Percentiles rank a stretch among this genome's conserved stretches.
Evolutionary conservation across 2,888 invertebrate species (phyloP).

Genomic region (Xanthostigma xanthostigma): DNA sequence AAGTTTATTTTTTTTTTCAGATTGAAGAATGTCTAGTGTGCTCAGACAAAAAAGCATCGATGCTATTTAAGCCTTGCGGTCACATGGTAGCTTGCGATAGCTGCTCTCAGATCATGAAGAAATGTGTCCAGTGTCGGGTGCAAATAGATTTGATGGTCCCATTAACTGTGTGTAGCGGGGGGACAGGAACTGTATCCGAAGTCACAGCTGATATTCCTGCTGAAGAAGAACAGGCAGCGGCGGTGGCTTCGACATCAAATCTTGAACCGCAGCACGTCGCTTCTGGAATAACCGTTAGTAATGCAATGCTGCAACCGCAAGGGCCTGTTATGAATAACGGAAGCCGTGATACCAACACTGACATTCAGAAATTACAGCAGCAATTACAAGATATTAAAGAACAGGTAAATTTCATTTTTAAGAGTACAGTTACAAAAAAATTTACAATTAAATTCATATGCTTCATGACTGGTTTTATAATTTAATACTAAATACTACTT

Average conservation of each 20-base stretch:
- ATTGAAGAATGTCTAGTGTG: conserved; percentile 95
- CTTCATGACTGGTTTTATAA: too few species aligned
- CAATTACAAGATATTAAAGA: conserved; percentile 96
- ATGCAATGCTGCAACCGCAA: conserved; percentile 18
- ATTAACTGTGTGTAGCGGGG: conserved; percentile 27
- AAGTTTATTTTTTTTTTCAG: conserved; percentile 27
- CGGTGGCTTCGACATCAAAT: neutral
- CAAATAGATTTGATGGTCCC: conserved; percentile 61
- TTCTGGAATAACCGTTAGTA: conserved; percentile 8
- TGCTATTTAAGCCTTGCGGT: conserved; percentile 87
- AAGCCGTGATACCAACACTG: conserved; percentile 52
- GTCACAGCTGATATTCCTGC: conserved; percentile 33
- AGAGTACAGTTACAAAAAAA: neutral
- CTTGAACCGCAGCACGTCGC: conserved; percentile 20
- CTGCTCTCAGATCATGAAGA: conserved; percentile 91
- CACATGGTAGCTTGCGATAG: conserved; percentile 87
- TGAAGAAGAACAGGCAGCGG: conserved; percentile 19
- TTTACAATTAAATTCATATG: neutral
- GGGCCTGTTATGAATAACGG: conserved; percentile 48
- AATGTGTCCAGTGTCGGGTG: conserved; percentile 88
- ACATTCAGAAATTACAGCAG: conserved; percentile 83
- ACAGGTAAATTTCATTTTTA: conserved; percentile 44
- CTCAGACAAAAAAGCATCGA: conserved; percentile 82
- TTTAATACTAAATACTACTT: too few species aligned
- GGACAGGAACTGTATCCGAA: conserved; percentile 32